Evolutionary conservation across 2,888 invertebrate genomes (phyloP).

Genomic region (Gonocerus acuteangulatus): DNA sequence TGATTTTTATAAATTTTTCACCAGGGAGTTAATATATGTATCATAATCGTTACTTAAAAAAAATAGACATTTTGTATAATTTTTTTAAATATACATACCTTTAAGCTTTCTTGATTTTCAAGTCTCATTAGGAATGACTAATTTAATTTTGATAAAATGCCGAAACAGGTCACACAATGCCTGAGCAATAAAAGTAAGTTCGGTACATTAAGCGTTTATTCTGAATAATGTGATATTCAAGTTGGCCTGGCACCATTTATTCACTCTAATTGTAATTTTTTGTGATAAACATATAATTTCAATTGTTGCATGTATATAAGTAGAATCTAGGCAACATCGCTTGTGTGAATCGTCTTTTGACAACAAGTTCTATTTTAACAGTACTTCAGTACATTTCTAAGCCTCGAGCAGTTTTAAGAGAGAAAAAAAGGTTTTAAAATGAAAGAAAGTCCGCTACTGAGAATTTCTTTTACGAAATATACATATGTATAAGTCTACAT

Average conservation of each 20-base stretch:
- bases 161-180: slow-evolving; percentile 20
- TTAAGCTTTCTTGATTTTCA: neutral
- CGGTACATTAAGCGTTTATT: slow-evolving; percentile 18
- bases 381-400: neutral
- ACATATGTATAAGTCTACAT: slow-evolving; percentile 16
- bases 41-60: slow-evolving; percentile 5
- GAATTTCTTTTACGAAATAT: slow-evolving; percentile 3
- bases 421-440: too few relatives aligned
- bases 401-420: too few relatives aligned
- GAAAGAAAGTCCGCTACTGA: slow-evolving; percentile 12
- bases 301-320: slow-evolving; percentile 31
- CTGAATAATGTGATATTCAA: slow-evolving; percentile 25
- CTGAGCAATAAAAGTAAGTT: slow-evolving; percentile 22
- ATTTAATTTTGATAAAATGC: neutral
- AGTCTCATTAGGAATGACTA: neutral
- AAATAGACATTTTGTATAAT: slow-evolving; percentile 21
- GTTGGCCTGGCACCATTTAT: slow-evolving; percentile 29
- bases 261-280: slow-evolving; percentile 24
- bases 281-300: slow-evolving; percentile 26
- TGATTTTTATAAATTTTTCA: slow-evolving; percentile 24
- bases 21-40: slow-evolving; percentile 5
- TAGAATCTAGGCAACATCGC: slow-evolving; percentile 27
- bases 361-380: slow-evolving; percentile 2
- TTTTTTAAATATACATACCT: slow-evolving; percentile 12
- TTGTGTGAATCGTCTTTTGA: slow-evolving; percentile 13